phyloP scores from a whole-genome alignment of 2,797 vertebrate species.

The Eutrigla gurnardus region DNA sequence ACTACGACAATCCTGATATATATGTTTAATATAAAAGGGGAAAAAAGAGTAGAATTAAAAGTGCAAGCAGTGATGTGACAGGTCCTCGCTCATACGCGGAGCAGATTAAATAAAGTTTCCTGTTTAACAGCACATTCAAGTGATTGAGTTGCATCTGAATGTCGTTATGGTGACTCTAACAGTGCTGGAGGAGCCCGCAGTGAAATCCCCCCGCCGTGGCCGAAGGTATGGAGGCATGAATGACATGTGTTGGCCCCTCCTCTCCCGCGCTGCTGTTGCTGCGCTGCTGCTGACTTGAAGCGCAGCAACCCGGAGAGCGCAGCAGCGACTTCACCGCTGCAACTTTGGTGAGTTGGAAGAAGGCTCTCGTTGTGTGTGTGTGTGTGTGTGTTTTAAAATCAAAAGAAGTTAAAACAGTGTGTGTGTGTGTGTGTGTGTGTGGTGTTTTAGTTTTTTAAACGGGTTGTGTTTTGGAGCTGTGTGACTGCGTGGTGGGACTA shows the following conservation, averaged over 20 bases:
- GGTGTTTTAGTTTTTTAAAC: neutral
- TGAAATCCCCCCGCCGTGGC: neutral
- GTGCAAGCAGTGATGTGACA: no score
- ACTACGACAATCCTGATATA: no score
- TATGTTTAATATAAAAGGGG: neutral
- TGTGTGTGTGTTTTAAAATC: neutral
- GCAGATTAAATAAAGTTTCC: neutral
- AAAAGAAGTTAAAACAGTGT: neutral
- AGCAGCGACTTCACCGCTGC: conserved; percentile 72
- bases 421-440: neutral
- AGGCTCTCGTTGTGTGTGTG: conserved; percentile 25
- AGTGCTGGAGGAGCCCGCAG: no score
- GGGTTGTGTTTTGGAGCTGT: neutral
- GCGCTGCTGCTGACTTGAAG: conserved; percentile 67
- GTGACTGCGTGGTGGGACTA: conserved; percentile 39
- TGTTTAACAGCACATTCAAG: no score
- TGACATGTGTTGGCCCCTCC: conserved; percentile 79
- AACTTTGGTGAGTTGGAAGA: conserved; percentile 78
- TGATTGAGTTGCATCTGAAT: no score
- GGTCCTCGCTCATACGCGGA: no score
- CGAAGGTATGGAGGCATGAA: conserved; percentile 58
- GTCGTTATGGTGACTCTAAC: no score
- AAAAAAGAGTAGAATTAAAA: no score
- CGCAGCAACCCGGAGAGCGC: conserved; percentile 74
- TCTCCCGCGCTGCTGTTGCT: conserved; percentile 44